These are phyloP conservation scores for Diacarnus erythraeanus DNA, from an alignment of 37 sponge, comb jelly and placozoan genomes.

Conservation along the genomic window DNA sequence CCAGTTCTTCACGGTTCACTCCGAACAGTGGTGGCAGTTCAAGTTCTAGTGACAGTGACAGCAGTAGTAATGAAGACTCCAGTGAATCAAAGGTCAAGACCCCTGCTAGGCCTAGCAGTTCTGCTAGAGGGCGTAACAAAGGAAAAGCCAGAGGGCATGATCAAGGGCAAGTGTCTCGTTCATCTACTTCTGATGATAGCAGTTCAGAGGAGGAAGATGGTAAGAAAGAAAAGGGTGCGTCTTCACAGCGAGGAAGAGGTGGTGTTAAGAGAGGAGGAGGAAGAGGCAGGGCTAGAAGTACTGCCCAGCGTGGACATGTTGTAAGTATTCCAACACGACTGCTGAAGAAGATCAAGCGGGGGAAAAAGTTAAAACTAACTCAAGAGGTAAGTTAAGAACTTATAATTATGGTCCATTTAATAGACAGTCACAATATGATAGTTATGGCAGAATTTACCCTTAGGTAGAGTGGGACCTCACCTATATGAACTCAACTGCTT, in stretches of 20 bases:
- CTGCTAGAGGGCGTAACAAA: conserved; percentile 23
- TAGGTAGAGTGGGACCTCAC: too few species aligned
- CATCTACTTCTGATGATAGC: conserved; percentile 23
- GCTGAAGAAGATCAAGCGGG: not conserved
- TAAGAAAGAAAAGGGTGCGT: not conserved
- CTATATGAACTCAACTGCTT: not conserved
- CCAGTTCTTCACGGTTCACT: conserved; percentile 27
- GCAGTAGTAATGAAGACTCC: conserved; percentile 25
- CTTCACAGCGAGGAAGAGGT: not conserved
- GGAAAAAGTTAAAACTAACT: conserved; percentile 18
- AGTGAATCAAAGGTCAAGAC: conserved; percentile 11
- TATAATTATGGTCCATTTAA: too few species aligned
- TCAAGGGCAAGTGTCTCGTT: not conserved
- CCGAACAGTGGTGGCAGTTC: conserved; percentile 31
- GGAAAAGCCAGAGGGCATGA: conserved; percentile 17
- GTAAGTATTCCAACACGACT: conserved; percentile 18
- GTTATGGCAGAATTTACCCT: not conserved
- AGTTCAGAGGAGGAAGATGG: not conserved
- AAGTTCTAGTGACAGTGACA: conserved; percentile 13
- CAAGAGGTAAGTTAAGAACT: too few species aligned
- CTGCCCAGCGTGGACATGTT: not conserved
- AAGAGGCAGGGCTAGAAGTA: conserved; percentile 26
- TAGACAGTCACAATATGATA: too few species aligned
- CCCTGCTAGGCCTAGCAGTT: conserved; percentile 12
- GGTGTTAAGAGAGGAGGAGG: conserved; percentile 24